These are phyloP conservation scores for Oncorhynchus kisutch DNA, from an alignment of 2,113 vertebrate genomes.

Conservation along the genomic window DNA sequence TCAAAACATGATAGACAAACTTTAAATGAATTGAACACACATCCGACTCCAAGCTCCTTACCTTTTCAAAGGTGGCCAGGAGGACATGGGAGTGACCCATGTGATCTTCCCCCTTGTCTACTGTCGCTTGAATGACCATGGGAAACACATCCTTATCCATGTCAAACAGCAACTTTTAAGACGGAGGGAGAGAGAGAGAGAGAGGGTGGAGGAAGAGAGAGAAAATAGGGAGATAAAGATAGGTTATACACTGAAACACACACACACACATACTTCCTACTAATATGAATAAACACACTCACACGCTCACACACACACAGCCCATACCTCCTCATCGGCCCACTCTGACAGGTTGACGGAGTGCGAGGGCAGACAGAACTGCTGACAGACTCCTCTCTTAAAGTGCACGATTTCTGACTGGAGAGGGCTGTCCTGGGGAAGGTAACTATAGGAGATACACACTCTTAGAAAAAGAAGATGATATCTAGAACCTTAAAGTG, in stretches of 20 bases:
- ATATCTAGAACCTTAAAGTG: not conserved
- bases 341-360: conserved; percentile 92
- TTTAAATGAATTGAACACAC: not conserved
- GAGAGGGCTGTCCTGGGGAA: conserved; percentile 87
- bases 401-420: conserved; percentile 95
- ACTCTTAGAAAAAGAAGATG: not conserved
- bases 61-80: conserved; percentile 96
- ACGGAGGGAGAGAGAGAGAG: not conserved
- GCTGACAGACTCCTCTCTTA: conserved; percentile 92
- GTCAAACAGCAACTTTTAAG: conserved; percentile 86
- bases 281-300: not conserved
- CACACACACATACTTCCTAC: no score
- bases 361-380: conserved; percentile 95
- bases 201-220: no score
- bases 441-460: conserved; percentile 76
- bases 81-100: conserved; percentile 92
- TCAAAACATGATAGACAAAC: not conserved
- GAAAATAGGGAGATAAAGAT: no score
- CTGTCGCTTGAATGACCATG: conserved; percentile 92
- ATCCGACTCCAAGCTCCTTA: conserved; percentile 50
- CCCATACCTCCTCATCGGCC: conserved; percentile 90
- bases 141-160: conserved; percentile 93
- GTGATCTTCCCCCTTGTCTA: conserved; percentile 94
- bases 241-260: no score
- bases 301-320: no score